Conservation (phyloP, 2,113 vertebrate genomes). For the Brevimyrus niger region DNA sequence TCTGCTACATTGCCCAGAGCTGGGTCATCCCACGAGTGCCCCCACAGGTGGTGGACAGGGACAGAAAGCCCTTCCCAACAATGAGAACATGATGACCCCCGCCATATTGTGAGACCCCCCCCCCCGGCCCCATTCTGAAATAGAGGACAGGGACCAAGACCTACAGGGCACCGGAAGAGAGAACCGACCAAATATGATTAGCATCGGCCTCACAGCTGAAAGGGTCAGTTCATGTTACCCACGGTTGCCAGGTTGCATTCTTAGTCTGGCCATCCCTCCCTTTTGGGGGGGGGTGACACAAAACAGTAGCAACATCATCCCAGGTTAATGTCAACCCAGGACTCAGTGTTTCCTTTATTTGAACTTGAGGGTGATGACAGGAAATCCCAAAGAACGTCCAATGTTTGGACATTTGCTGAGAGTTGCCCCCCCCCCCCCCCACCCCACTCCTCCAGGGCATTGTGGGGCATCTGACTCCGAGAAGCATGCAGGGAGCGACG, state of each 20-base stretch:
- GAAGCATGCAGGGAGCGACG: not conserved
- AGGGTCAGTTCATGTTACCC: not conserved
- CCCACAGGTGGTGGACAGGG: not conserved
- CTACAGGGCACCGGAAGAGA: not conserved
- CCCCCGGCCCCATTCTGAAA: too few relatives aligned
- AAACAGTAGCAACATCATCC: not conserved
- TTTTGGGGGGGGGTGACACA: not conserved
- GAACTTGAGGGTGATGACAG: not conserved
- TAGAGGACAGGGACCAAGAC: not conserved
- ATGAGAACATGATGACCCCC: not conserved
- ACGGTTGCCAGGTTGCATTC: not conserved
- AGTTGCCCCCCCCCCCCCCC: not conserved
- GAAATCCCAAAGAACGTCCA: not conserved
- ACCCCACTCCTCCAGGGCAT: not conserved
- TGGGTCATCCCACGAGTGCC: not conserved
- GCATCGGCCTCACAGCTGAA: too few relatives aligned
- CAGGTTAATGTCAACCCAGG: not conserved
- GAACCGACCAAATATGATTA: not conserved
- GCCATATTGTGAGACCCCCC: not conserved
- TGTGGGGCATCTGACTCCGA: not conserved
- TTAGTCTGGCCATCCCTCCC: not conserved
- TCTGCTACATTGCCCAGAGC: conserved; percentile 58
- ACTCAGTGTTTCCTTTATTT: not conserved
- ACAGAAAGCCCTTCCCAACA: not conserved
- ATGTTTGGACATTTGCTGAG: not conserved